Base-by-base conservation (phyloP, 2,113 vertebrate genomes). In the Opisthocomus hoazin region DNA sequence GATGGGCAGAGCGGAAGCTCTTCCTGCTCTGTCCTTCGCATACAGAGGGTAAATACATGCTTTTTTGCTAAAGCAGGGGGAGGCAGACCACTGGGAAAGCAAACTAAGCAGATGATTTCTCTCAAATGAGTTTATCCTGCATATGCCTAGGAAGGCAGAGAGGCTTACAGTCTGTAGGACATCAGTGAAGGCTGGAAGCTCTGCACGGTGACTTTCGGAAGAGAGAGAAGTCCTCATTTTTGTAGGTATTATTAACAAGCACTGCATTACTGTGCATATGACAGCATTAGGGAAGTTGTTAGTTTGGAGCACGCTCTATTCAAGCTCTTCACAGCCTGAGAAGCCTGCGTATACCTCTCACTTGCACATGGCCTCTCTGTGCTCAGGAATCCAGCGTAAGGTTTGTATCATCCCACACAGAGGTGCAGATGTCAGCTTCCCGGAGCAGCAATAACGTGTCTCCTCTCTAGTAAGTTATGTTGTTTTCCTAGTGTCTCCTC, bases 371-470 rank as follows among this genome's bases (percentile, higher is more conserved):
- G 94, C 93, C 96, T 84, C 95, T 85, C 89, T 87, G 82, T 54
- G 85, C 92, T 94, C 94, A 96, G 96, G 94, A 96, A 97, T 96
- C 93, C 92, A 88, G 65, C 11, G 92, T 90, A 96, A 93, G 94
- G 94, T 96, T 97, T 96, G 75, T 93, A 94, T 97, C 94, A 93
- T 95, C 90, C 93, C 96, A 96, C 94, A 95, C 93, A 94, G 90
- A 96, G 93, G 87, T 94, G 94, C 96, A 96, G 96, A 96, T 96
- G 96, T 94, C 24, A 9, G 88, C 93, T 96, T 94, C 96, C 96
- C 96, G 84, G 92, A 94, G 94, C 93, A 94, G 96, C 94, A 96
- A 96, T 97, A 97, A 96, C 3, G 1, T 78, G 92, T 94, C 96
- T 97, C 96, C 96, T 93, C 88, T 94, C 94, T 3, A 57, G 41